Conservation (phyloP, 1,140 invertebrate genomes). For the Belonocnema kinseyi region DNA sequence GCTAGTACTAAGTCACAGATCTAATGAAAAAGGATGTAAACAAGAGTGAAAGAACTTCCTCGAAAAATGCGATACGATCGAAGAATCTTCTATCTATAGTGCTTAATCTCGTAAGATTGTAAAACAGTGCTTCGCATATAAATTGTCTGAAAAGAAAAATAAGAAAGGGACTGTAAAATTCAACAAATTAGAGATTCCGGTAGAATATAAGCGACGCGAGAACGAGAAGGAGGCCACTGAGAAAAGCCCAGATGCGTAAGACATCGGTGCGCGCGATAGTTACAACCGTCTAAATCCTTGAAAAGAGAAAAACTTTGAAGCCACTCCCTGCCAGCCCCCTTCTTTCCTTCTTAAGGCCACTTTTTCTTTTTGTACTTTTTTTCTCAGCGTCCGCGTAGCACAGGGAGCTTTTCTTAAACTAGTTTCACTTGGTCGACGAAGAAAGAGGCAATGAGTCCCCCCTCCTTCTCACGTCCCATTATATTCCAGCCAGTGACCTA, state of each 20-base stretch:
- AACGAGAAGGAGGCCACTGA: background rate
- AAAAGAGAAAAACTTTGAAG: constrained; percentile 34
- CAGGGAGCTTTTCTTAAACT: constrained; percentile 30
- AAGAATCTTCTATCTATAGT: constrained; percentile 3
- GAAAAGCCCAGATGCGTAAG: constrained; percentile 1
- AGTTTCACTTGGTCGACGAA: constrained; percentile 7
- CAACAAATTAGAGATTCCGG: background rate
- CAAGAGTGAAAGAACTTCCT: background rate
- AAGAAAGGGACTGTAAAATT: background rate
- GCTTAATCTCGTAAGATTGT: constrained; percentile 19
- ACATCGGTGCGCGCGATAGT: background rate
- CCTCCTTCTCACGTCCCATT: background rate
- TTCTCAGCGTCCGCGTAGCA: constrained; percentile 11
- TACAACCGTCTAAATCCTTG: constrained; percentile 48
- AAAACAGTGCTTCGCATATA: constrained; percentile 11
- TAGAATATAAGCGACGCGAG: background rate
- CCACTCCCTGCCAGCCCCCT: background rate
- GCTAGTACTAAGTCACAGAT: background rate
- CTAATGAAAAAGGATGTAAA: background rate
- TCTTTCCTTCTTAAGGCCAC: constrained; percentile 4
- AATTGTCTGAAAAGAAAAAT: background rate
- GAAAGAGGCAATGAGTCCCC: background rate
- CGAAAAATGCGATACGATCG: constrained; percentile 18
- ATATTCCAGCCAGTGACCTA: background rate
- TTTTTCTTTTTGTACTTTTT: background rate